A percentile compares a stretch with the other conserved stretches of the same genome.
phyloP scores from a whole-genome alignment of 2,797 vertebrate species.

The Sphenopsis melanotis region DNA sequence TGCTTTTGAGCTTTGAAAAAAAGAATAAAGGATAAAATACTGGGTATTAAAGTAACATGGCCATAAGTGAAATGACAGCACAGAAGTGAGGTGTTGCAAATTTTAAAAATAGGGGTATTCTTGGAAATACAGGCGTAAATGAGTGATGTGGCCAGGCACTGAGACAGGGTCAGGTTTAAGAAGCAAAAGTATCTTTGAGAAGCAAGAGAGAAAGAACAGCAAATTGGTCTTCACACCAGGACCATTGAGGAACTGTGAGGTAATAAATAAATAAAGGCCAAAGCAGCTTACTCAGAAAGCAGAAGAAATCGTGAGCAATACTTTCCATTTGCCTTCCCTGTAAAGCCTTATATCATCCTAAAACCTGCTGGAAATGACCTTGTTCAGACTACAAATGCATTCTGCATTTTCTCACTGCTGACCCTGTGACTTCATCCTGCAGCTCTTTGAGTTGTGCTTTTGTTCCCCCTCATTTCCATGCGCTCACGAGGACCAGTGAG shows the following conservation, averaged over 20 bases:
- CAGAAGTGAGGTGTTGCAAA: not conserved
- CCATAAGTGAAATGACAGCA: not conserved
- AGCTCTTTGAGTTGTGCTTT: not conserved
- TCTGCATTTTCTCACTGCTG: conserved; percentile 41
- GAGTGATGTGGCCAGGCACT: not conserved
- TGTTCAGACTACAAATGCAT: conserved; percentile 16
- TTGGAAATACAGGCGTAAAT: not conserved
- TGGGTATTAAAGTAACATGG: not conserved
- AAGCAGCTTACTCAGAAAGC: conserved; percentile 44
- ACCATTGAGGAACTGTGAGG: not conserved
- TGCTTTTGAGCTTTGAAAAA: not conserved
- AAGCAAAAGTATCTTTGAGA: not conserved
- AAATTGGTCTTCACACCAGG: conserved; percentile 4
- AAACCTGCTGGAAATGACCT: conserved; percentile 26
- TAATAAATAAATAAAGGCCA: conserved; percentile 58
- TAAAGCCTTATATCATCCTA: conserved; percentile 35
- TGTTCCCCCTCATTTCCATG: not conserved
- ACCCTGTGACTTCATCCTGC: conserved; percentile 30
- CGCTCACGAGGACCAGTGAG: rapidly evolving
- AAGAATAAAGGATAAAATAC: not conserved
- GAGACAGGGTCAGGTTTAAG: not conserved
- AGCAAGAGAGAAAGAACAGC: not conserved
- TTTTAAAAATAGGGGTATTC: not conserved
- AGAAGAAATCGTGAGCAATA: conserved; percentile 38
- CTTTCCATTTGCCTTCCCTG: conserved; percentile 31